phyloP scores from a whole-genome alignment of 2,888 invertebrate species.

The Acanthosoma haemorrhoidale region DNA sequence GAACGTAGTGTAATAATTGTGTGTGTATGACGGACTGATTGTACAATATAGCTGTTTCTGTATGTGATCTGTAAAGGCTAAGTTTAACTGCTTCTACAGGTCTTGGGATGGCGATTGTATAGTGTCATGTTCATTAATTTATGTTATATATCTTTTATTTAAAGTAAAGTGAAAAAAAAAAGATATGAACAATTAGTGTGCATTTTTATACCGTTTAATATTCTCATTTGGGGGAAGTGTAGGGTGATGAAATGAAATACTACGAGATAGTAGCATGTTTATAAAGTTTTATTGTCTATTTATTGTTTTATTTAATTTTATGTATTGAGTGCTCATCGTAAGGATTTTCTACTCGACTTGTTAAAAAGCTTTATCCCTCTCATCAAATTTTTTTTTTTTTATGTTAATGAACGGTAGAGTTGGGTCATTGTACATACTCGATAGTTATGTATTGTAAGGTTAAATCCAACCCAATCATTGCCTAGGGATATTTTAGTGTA shows the following conservation, averaged over 20 bases:
- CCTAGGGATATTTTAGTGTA: slow-evolving; percentile 8
- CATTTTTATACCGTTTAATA: neutral
- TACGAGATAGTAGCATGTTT: slow-evolving; percentile 2
- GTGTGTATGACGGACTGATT: neutral
- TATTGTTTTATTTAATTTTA: slow-evolving; percentile 12
- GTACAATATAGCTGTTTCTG: neutral
- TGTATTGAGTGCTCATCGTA: neutral
- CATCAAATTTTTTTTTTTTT: neutral
- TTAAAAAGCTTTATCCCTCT: neutral
- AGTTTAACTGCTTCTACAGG: no score
- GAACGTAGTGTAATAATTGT: no score
- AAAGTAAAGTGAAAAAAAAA: neutral
- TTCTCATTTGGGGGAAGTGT: neutral
- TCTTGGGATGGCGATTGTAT: neutral
- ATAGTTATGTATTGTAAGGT: neutral
- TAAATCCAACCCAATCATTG: neutral
- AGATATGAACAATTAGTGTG: neutral
- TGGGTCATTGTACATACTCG: slow-evolving; percentile 1
- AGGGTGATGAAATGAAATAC: no score
- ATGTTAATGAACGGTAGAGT: neutral
- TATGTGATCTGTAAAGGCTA: no score
- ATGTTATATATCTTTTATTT: neutral
- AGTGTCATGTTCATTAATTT: slow-evolving; percentile 1
- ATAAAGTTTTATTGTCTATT: slow-evolving; percentile 12
- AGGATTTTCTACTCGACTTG: neutral